phyloP scores from a whole-genome alignment of 2,888 invertebrate genomes.

The Acronicta aceris region DNA sequence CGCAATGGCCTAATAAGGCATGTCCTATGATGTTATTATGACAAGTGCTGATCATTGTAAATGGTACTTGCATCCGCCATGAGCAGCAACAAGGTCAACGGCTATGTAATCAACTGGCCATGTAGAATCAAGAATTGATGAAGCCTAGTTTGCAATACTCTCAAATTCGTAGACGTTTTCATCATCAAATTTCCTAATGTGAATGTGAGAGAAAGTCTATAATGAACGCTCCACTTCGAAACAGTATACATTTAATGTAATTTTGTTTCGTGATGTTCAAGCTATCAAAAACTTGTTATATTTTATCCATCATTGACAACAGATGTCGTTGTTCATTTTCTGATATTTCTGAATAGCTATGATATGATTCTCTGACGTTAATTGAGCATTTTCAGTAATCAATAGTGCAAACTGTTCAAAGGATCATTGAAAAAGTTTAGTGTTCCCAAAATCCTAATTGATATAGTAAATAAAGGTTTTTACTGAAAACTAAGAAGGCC shows the following conservation, averaged over 20 bases:
- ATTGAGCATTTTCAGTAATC: too few species aligned
- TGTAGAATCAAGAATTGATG: constrained; percentile 24
- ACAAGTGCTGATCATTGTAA: constrained; percentile 30
- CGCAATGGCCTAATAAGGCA: constrained; percentile 11
- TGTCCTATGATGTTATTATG: constrained; percentile 30
- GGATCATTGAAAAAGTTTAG: too few species aligned
- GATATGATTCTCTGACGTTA: too few species aligned
- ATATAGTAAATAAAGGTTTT: too few species aligned
- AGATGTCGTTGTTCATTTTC: too few species aligned
- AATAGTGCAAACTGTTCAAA: too few species aligned
- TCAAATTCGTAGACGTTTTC: constrained; percentile 29
- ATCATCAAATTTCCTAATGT: constrained; percentile 47
- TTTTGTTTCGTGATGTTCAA: too few species aligned
- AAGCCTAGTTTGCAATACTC: constrained; percentile 18
- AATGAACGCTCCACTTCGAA: constrained; percentile 27
- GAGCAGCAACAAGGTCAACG: constrained; percentile 29
- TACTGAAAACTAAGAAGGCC: too few species aligned
- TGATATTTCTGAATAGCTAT: too few species aligned
- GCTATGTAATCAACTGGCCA: constrained; percentile 25
- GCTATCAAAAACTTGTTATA: too few species aligned
- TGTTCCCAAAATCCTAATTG: too few species aligned
- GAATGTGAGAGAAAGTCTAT: constrained; percentile 50
- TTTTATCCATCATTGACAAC: too few species aligned
- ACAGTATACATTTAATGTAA: constrained; percentile 12
- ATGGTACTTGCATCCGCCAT: constrained; percentile 45